Base-by-base conservation (phyloP, 2,797 vertebrate species). In the Myioborus melanocephalus region DNA sequence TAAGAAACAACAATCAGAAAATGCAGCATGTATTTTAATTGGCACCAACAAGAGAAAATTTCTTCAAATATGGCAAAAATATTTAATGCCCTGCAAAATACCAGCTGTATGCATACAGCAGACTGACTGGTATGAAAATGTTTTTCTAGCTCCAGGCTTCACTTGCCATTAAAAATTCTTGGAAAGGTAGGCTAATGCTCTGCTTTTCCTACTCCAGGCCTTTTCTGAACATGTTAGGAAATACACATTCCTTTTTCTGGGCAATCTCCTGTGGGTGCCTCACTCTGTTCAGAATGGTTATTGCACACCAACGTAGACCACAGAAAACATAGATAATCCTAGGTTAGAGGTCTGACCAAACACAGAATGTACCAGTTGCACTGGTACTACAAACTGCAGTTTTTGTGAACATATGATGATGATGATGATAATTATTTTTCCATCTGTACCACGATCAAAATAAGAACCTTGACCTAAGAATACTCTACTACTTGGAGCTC, bases 81-180 rank as follows among this genome's bases (percentile, higher is more conserved):
- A 95, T 81, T 83, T 90, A 94, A 96, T 96, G 85, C 93, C 89
- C 83, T 46, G 49, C 96, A 94, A 96, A 96, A 94, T 86, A 87
- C 87, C 87, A 94, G 63, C 52, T 95, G 94, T 87, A 87, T 87
- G 94, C 2, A 4, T 77, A 27, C 72, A 85, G 72, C 69, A 93
- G 78, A 39, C 57, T 89, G 53, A 75, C 55, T 83, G 83, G 50
- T 72, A 86, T 71, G 76, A 72, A 95, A 93, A 80, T 93, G 57
- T 90, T 97, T 96, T 97, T 80, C 53, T 95, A 96, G 47, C 37
- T 93, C 77, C 70, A 91, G 71, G 87, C 89, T 89, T 96, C 59
- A 65, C 69, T 93, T 91, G 72, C 92, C 91, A 90, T 93, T 84
- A 70, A 70, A 77, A 91, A 57, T 95, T 96, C 85, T 90, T 94